Base-by-base conservation (phyloP, 2,113 vertebrate species). In the Prionailurus viverrinus region DNA sequence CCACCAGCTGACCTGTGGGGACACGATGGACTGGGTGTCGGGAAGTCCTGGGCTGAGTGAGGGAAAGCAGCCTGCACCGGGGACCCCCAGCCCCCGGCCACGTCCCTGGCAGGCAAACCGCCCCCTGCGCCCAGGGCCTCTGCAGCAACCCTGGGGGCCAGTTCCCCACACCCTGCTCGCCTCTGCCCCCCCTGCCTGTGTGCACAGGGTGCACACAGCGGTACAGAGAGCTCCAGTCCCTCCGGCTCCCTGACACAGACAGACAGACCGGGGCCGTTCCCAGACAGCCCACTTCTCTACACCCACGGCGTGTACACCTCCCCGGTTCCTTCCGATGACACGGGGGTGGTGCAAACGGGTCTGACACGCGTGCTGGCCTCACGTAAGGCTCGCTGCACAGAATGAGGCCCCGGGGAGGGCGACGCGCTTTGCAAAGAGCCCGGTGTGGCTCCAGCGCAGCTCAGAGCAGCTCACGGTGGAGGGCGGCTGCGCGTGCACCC, bases 41-140 rank as follows among this genome's bases (percentile, higher is more conserved):
- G n/a, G 33, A 78, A 45, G 8, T 13, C 76, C 69, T 45, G 29
- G 31, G 33, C 33, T 8, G 5, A 9, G 6, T 5, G 48, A 16
- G 5, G 65, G 27, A 39, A 69, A 63, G 69, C 25, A 2, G 4
- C 5, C 5, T 11, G 12, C 15, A 2, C 25, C 0, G 0, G 31
- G 36, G 31, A 39, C 2, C n/a, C 53, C 13, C 31, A 10, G 12
- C 16, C 13, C 31, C 7, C 3, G 0, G 61, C 13, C n/a, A 4
- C 1, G 12, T 13, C 82, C 23, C 33, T 55, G 78, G 23, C 5
- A 3, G 12, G 13, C 61, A n/a, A 31, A 1, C 5, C 27, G 1
- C 10, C 18, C 71, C 69, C 21, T 23, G 58, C 21, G 8, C 58
- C 7, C 21, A 21, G 31, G 51, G 41, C 15, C 33, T n/a, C 80